phyloP scores from a whole-genome alignment of 2,888 invertebrate genomes.

The Cosmopolites sordidus region DNA sequence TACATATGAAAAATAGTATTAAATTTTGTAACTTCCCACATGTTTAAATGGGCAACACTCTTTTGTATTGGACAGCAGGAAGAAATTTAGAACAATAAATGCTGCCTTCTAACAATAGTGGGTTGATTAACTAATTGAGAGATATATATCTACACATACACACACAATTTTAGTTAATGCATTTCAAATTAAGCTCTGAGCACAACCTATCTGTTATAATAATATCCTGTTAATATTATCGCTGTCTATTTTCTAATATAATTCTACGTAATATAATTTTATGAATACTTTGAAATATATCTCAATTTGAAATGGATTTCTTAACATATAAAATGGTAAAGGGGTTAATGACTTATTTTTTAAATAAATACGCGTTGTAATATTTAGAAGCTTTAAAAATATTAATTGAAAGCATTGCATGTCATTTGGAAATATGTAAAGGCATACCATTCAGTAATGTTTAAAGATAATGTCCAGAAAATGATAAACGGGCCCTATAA shows the following conservation, averaged over 20 bases:
- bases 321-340: too few relatives aligned
- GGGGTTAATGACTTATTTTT: not conserved
- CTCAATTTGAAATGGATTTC: too few relatives aligned
- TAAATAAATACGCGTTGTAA: conserved; percentile 5
- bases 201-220: too few relatives aligned
- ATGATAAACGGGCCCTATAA: not conserved
- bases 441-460: not conserved
- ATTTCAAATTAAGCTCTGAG: conserved; percentile 2
- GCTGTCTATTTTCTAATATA: not conserved
- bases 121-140: conserved; percentile 19
- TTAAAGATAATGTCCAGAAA: not conserved
- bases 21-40: conserved; percentile 13
- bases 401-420: conserved; percentile 6
- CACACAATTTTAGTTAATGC: conserved; percentile 7
- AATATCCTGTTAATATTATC: too few relatives aligned
- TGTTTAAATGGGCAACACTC: conserved; percentile 37
- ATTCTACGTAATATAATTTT: not conserved
- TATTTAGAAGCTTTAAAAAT: conserved; percentile 14
- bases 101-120: conserved; percentile 34
- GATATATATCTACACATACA: conserved; percentile 17
- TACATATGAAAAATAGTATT: conserved; percentile 10
- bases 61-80: conserved; percentile 38
- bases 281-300: too few relatives aligned
- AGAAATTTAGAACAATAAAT: conserved; percentile 31
- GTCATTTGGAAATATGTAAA: not conserved